These are phyloP conservation scores for Ascidia mentula DNA, from an alignment of 23 tunicate species.

Conservation along the genomic window DNA sequence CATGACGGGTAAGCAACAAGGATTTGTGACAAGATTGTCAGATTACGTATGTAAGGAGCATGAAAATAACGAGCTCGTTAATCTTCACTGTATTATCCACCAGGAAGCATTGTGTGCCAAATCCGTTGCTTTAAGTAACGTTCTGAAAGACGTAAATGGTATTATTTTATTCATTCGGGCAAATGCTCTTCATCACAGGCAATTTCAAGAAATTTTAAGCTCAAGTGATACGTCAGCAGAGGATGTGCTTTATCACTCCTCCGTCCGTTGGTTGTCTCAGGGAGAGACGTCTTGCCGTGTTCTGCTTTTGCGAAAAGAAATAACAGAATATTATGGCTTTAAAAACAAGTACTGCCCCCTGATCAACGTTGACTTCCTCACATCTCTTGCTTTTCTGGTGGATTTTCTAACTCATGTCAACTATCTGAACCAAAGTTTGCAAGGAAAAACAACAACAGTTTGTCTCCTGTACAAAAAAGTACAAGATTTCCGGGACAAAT, in stretches of 20 bases:
- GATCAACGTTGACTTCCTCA: neutral
- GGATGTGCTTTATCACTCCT: constrained; percentile 35
- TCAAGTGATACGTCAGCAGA: constrained; percentile 23
- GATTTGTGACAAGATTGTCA: constrained; percentile 54
- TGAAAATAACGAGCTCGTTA: constrained; percentile 27
- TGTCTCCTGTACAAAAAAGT: constrained; percentile 41
- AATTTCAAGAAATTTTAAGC: constrained; percentile 41
- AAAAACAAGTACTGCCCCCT: constrained; percentile 7
- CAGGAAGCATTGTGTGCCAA: constrained; percentile 56
- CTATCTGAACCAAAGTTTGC: constrained; percentile 26
- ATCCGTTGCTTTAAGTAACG: constrained; percentile 39
- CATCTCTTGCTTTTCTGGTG: constrained; percentile 45
- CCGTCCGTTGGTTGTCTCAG: constrained; percentile 57
- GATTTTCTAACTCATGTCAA: constrained; percentile 33
- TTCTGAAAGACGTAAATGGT: constrained; percentile 39
- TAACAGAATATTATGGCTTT: constrained; percentile 4
- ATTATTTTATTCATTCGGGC: constrained; percentile 29
- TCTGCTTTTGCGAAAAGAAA: constrained; percentile 8
- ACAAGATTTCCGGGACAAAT: constrained; percentile 31
- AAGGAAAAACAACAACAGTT: constrained; percentile 39
- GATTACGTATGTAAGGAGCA: constrained; percentile 37
- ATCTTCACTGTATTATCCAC: constrained; percentile 51
- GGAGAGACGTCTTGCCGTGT: constrained; percentile 30
- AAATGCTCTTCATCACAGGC: constrained; percentile 50
- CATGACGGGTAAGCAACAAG: constrained; percentile 40